phyloP scores from a whole-genome alignment of 2,888 invertebrate genomes.

The Ophion ellenae region DNA sequence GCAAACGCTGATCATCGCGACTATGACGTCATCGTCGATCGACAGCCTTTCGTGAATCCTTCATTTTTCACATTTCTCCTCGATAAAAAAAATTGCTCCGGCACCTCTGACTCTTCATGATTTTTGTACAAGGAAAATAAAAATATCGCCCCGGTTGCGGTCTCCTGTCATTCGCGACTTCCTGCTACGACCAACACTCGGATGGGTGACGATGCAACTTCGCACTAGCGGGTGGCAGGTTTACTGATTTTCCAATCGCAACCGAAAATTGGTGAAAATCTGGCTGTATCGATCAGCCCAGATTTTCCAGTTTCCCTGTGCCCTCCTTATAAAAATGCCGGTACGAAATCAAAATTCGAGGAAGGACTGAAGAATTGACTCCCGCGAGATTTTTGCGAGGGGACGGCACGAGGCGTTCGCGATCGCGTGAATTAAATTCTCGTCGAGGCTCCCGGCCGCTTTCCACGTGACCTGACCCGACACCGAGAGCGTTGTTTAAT shows the following conservation, averaged over 20 bases:
- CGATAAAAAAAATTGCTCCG: neutral
- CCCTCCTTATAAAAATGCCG: neutral
- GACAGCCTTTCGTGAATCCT: neutral
- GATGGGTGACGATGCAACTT: no score
- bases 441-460: neutral
- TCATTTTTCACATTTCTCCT: neutral
- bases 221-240: no score
- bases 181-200: neutral
- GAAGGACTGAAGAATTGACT: neutral
- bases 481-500: conserved; percentile 65
- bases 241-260: neutral
- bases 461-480: conserved; percentile 67
- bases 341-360: neutral
- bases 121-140: conserved; percentile 1
- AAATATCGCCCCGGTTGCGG: neutral
- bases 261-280: neutral
- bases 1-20: conserved; percentile 39
- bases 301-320: no score
- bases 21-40: neutral
- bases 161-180: neutral
- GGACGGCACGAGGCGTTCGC: neutral
- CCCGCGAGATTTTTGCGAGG: neutral
- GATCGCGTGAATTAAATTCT: conserved; percentile 30
- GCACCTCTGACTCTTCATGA: neutral
- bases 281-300: no score